Evolutionary conservation across 2,888 invertebrate species (phyloP).

Genomic region (Clepsis dumicolana): DNA sequence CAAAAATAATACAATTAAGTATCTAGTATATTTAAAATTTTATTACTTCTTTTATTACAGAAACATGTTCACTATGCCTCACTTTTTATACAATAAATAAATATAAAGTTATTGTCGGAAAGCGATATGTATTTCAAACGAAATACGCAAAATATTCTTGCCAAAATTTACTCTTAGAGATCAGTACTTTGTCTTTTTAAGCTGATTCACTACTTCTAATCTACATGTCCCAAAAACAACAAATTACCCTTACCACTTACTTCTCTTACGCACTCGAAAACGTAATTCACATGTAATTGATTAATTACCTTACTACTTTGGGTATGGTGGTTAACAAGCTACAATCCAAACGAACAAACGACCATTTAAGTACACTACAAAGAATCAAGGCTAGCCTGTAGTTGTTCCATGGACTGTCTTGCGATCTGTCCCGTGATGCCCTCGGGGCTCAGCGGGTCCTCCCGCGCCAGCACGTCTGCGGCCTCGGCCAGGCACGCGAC

Average conservation of each 20-base stretch:
- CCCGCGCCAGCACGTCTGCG: conserved; percentile 88
- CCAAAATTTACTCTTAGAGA: conserved; percentile 24
- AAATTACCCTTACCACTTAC: not conserved
- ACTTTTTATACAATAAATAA: not conserved
- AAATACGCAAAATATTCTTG: conserved; percentile 16
- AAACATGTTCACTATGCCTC: not conserved
- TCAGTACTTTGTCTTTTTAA: conserved; percentile 32
- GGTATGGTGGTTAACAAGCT: no score
- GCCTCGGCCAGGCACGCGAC: conserved; percentile 88
- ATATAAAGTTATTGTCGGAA: not conserved
- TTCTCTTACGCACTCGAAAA: not conserved
- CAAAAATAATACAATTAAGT: conserved; percentile 17
- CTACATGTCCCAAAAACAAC: not conserved
- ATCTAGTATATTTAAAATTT: conserved; percentile 5
- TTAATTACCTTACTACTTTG: no score
- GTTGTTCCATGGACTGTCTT: conserved; percentile 78
- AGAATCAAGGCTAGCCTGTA: conserved; percentile 71
- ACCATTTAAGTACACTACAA: conserved; percentile 46
- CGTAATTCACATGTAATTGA: no score
- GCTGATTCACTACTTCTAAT: not conserved
- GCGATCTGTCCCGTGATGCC: conserved; percentile 88
- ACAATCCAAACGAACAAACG: not conserved
- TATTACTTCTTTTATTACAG: not conserved
- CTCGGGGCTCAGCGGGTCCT: conserved; percentile 88
- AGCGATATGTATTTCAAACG: not conserved